Base-by-base conservation (phyloP, 2,888 invertebrate species). In the Andrena dorsata region DNA sequence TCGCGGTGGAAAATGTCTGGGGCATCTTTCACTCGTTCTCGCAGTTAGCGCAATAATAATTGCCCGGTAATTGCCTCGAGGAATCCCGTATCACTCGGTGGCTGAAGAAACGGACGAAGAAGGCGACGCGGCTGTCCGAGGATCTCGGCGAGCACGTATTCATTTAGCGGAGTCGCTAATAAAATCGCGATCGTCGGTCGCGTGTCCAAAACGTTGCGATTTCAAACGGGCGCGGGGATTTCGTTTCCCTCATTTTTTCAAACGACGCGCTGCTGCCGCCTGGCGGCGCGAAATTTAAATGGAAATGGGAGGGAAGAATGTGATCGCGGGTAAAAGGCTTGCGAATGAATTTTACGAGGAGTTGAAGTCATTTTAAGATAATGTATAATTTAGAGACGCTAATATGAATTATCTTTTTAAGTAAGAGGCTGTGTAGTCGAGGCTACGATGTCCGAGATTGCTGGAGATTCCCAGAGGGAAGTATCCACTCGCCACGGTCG, bases 21-120 rank as follows among this genome's bases (percentile, higher is more conserved):
- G 20, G 47, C 66, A 23, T 41, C 60, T 56, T 63, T 71, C 72
- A 68, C 71, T 68, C 49, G 65, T 65, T 74, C 76, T 51, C 76
- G 82, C 83, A 84, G 79, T 87, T 86, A 80, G 82, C 75, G 80
- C 85, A 82, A 86, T 82, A 88, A 88, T 87, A 87, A 89, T 84
- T 84, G 82, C 84, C 74, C 71, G 71, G 80, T 85, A 86, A 90
- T 87, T 89, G 81, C 76, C 64, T 72, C 51, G 66, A 82, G 73
- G 86, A 89, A 88, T 90, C 76, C 77, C 35, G 75, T 75, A 83
- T 87, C 78, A 26, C n/a, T 73, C 78, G 82, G 83, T 80, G 20
- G 13, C 0, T 6, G 58, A 75, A 49, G 8, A 58, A 66, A 23
- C 58, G 26, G 5, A 41, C 20, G 51, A 41, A 68, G 23, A 51